Conservation (phyloP, 2,888 invertebrate species). For the Margaritifera margaritifera region DNA sequence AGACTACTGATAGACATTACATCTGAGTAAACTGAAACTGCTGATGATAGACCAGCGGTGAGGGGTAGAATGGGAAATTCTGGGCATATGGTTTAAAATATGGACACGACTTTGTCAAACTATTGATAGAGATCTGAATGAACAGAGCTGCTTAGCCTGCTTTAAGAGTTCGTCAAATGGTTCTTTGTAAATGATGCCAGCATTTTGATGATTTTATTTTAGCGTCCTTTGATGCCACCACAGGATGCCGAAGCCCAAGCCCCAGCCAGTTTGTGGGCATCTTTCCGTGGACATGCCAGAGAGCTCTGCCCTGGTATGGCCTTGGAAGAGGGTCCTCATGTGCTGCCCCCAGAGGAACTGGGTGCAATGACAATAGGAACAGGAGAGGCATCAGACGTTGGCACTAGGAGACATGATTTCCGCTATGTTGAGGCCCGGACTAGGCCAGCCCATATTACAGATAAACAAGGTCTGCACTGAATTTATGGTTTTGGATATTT, state of each 20-base stretch:
- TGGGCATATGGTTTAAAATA: too few species aligned
- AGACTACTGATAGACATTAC: too few species aligned
- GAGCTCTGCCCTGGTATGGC: conserved; percentile 55
- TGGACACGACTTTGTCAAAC: too few species aligned
- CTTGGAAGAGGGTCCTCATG: conserved; percentile 35
- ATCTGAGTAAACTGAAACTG: too few species aligned
- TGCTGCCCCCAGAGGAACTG: conserved; percentile 48
- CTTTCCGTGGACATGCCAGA: conserved; percentile 57
- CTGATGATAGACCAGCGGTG: too few species aligned
- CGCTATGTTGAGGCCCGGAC: conserved; percentile 43
- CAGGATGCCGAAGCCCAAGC: conserved; percentile 19
- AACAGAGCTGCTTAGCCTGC: too few species aligned
- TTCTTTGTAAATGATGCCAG: too few species aligned
- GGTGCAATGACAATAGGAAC: conserved; percentile 44
- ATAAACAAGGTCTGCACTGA: conserved; percentile 44
- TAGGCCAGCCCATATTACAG: conserved; percentile 52
- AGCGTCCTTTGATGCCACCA: too few species aligned
- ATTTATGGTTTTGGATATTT: background rate
- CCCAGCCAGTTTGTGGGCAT: conserved; percentile 59
- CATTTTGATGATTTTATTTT: too few species aligned
- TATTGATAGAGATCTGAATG: too few species aligned
- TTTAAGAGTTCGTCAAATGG: too few species aligned
- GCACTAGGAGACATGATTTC: conserved; percentile 16
- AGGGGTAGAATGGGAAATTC: too few species aligned
- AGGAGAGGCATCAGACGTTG: conserved; percentile 32